Conservation (phyloP, 2,113 vertebrate species). For the Sorex araneus region DNA sequence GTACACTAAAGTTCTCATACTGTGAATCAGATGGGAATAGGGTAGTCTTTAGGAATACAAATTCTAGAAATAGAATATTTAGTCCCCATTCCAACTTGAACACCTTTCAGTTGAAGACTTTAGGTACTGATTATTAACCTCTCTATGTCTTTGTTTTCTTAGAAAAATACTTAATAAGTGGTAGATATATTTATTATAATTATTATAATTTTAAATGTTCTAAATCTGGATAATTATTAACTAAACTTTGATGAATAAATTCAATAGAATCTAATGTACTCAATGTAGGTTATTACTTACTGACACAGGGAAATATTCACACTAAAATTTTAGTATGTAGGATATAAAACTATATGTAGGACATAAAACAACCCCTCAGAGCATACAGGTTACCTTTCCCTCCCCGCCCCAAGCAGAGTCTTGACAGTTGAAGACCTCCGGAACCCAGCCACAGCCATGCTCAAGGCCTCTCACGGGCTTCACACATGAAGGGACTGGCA, state of each 20-base stretch:
- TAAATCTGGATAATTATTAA: slow-evolving; percentile 44
- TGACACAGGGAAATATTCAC: neutral
- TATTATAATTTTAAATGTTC: neutral
- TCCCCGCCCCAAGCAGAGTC: too few relatives aligned
- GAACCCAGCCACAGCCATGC: too few relatives aligned
- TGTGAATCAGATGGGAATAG: neutral
- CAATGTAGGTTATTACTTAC: slow-evolving; percentile 31
- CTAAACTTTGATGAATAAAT: slow-evolving; percentile 25
- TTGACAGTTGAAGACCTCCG: too few relatives aligned
- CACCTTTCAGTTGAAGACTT: neutral
- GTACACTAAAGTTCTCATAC: neutral
- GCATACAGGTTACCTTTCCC: too few relatives aligned
- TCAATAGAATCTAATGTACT: slow-evolving; percentile 20
- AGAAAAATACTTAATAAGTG: slow-evolving; percentile 15
- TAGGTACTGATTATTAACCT: neutral
- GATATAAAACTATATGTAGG: neutral
- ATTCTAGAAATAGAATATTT: neutral
- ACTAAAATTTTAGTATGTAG: neutral
- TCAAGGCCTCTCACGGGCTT: too few relatives aligned
- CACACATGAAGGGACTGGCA: too few relatives aligned
- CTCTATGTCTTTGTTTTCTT: too few relatives aligned
- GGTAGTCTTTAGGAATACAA: neutral
- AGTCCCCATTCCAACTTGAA: neutral
- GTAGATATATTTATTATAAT: neutral
- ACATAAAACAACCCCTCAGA: too few relatives aligned